Base-by-base conservation (phyloP, 2,888 invertebrate genomes). In the Blera fallax region DNA sequence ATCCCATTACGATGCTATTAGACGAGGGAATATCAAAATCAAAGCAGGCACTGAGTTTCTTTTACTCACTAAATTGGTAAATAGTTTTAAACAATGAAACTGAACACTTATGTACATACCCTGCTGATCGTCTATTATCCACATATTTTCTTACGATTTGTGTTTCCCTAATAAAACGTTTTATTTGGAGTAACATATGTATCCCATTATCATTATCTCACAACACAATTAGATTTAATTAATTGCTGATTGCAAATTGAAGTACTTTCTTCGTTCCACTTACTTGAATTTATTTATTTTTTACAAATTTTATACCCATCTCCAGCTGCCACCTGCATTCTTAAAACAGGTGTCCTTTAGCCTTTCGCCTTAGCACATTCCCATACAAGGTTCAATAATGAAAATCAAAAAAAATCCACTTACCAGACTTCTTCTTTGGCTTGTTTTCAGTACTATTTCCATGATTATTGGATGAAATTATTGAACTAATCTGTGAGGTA, bases 401-500 rank as follows among this genome's bases (percentile, higher is more conserved):
- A 34, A 50, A 27, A 62, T 56, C 27, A 62, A 34, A 56, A 50
- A 62, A 34, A 56, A 50, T 52, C 16, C 32, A 87, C 91, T 91
- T 87, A 91, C 91, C 90, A 83, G 90, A 88, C 24, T 88, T 89
- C 34, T 88, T 89, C 62, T 89, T 90, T 52, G 88, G 87, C 5
- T 78, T 79, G 0, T 56, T 37, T 67, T 81, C 65, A 10, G 34
- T 34, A 24, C 34, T 54, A 45, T 56, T 70, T 43, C 52, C 76
- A 27, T 76, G 76, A 60, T 65, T 62, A 40, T 81, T 85, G 32
- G 76, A 60, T 5, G 90, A 89, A 45, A 90, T 90, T 58, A 90
- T 89, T 56, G 89, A 89, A 81, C 91, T 90, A 56, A 91, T 89
- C 45, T 91, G 90, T 1, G 92, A 91, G 0, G 92, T 89, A 11